These are phyloP conservation scores for Myotis davidii DNA, from an alignment of 2,113 vertebrate genomes.

Conservation along the genomic window DNA sequence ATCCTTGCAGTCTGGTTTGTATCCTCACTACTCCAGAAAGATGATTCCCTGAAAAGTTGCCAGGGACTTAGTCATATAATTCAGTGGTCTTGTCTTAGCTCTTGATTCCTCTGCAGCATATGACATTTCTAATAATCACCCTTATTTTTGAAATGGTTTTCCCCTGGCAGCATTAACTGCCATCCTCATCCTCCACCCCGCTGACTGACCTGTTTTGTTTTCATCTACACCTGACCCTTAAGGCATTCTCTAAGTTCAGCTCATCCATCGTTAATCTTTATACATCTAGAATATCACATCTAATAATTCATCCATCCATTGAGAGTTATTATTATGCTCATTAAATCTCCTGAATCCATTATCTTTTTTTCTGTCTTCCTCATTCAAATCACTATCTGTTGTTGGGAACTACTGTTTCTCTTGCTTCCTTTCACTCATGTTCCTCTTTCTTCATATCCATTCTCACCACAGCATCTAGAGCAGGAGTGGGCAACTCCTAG, in stretches of 20 bases:
- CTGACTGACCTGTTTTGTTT: not conserved
- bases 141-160: not conserved
- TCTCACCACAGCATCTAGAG: not conserved
- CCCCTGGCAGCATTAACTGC: not conserved
- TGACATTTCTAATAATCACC: not conserved
- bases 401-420: not conserved
- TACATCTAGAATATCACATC: not conserved
- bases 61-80: not conserved
- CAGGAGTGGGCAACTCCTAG: too few species aligned
- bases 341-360: not conserved
- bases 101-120: not conserved
- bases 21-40: not conserved
- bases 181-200: not conserved
- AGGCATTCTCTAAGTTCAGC: not conserved
- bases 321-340: slow-evolving; percentile 7
- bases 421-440: not conserved
- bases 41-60: not conserved
- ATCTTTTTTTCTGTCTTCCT: not conserved
- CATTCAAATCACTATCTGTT: not conserved
- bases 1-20: not conserved
- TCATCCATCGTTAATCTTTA: slow-evolving; percentile 19
- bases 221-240: not conserved
- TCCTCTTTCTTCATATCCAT: not conserved
- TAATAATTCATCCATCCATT: not conserved
- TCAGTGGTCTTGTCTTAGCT: slow-evolving; percentile 23